Evolutionary conservation across 2,888 invertebrate genomes (phyloP), one percentile per base, ranked within the genome.

Genomic region (Pherbina coryleti): DNA sequence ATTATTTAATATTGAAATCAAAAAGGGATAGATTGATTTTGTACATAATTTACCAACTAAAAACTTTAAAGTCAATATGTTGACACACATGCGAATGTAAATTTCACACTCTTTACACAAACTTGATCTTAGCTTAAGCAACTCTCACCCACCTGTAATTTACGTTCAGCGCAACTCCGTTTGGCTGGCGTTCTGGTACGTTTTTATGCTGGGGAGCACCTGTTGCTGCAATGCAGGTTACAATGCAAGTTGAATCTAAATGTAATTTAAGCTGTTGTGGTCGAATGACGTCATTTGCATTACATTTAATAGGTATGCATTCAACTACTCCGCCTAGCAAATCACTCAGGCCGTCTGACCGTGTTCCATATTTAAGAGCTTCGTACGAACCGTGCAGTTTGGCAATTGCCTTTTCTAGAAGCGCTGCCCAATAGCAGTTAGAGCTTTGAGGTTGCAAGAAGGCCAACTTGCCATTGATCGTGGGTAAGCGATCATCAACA

Each of bases 321-420:
- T 97, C 96, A 0, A 96, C 96, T 77, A 97, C 95, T 5, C 97
- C 97, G 0, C 97, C 97, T 0, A 97, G 95, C 44, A 97, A 91
- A 89, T 97, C 97, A 0, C 96, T 95, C 73, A 97, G 90, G 0
- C 97, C 97, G 87, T 97, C 97, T 79, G 96, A 90, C 14, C 96
- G 91, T 64, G 95, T 96, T n/a, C 97, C 97, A 86, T 97, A 97
- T 86, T 97, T 97, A 1, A 97, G 91, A 0, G 97, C 97, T 90
- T 97, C 97, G 90, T 97, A 97, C 0, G 97, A 97, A 5, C 97
- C 97, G 86, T 97, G 97, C 75, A 97, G 95, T 95, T 97, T 97
- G 78, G 97, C 97, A 83, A 97, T 97, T 0, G 97, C 97, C 89
- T 97, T 97, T 90, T 97, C 97, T 73, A 97, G 90, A 34, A 97